Conservation (phyloP, 92 coral and sea anemone genomes). For the Palythoa grandis region DNA sequence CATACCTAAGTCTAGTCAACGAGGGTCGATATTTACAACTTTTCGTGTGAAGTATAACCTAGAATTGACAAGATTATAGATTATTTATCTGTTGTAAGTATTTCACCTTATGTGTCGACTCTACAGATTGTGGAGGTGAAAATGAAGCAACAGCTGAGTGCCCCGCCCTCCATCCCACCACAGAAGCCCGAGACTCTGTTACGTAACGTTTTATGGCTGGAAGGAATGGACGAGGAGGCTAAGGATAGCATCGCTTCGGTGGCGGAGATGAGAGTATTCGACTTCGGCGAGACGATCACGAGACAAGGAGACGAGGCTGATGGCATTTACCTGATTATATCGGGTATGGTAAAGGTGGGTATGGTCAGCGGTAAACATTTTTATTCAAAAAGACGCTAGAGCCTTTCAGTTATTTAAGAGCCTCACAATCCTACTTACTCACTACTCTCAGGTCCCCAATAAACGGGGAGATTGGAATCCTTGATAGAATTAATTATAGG, state of each 20-base stretch:
- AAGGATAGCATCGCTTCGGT: slow-evolving; percentile 71
- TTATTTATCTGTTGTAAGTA: no score
- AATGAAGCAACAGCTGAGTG: slow-evolving; percentile 95
- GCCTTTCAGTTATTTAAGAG: no score
- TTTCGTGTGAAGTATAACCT: no score
- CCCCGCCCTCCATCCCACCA: slow-evolving; percentile 92
- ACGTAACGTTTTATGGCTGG: slow-evolving; percentile 95
- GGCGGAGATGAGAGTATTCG: slow-evolving; percentile 84
- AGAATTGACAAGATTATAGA: no score
- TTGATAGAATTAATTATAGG: no score
- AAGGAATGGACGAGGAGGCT: slow-evolving; percentile 83
- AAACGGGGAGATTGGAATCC: no score
- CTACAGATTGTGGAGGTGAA: slow-evolving; percentile 87
- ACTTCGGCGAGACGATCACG: slow-evolving; percentile 88
- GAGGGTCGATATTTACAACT: no score
- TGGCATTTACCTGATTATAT: slow-evolving; percentile 86
- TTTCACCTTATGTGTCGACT: neutral
- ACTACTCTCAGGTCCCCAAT: no score
- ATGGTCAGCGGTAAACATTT: neutral
- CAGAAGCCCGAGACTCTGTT: slow-evolving; percentile 80
- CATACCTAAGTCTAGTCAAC: no score
- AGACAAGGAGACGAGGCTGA: slow-evolving; percentile 92
- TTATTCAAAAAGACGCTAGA: no score
- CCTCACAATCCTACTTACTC: no score
- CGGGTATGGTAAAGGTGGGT: slow-evolving; percentile 95